These are phyloP conservation scores for Xanthostigma xanthostigma DNA, from an alignment of 2,888 invertebrate genomes.

Conservation along the genomic window DNA sequence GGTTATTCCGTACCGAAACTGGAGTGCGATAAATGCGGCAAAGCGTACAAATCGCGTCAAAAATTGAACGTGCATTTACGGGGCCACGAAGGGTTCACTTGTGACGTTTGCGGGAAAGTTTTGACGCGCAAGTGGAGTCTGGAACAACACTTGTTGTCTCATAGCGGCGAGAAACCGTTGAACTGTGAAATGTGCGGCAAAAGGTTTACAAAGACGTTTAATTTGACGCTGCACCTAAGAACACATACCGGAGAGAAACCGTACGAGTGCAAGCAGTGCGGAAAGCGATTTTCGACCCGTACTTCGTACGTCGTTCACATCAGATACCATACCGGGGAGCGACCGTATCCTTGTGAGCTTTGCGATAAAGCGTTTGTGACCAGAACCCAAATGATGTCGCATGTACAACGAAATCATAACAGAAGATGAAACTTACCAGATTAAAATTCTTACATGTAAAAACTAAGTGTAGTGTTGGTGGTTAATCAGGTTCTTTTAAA, in stretches of 20 bases:
- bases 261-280: slow-evolving; percentile 6
- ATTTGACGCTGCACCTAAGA: slow-evolving; percentile 6
- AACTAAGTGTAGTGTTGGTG: too few relatives aligned
- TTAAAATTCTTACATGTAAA: too few relatives aligned
- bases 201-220: slow-evolving; percentile 4
- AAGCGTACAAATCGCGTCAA: slow-evolving; percentile 15
- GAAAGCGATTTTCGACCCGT: slow-evolving; percentile 24
- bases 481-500: too few relatives aligned
- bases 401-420: slow-evolving; percentile 15
- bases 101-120: slow-evolving; percentile 14
- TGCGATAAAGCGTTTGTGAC: slow-evolving; percentile 38
- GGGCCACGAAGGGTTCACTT: slow-evolving; percentile 18
- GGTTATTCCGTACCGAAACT: neutral
- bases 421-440: too few relatives aligned
- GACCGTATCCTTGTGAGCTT: slow-evolving; percentile 31
- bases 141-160: slow-evolving; percentile 5
- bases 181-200: slow-evolving; percentile 7
- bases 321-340: slow-evolving; percentile 35
- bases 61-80: slow-evolving; percentile 18
- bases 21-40: slow-evolving; percentile 15
- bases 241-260: slow-evolving; percentile 11
- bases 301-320: slow-evolving; percentile 32
- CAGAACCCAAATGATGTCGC: slow-evolving; percentile 38
- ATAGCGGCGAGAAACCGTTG: slow-evolving; percentile 2
- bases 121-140: slow-evolving; percentile 8